Conservation (phyloP, 1,140 invertebrate species). For the Anastrepha ludens region DNA sequence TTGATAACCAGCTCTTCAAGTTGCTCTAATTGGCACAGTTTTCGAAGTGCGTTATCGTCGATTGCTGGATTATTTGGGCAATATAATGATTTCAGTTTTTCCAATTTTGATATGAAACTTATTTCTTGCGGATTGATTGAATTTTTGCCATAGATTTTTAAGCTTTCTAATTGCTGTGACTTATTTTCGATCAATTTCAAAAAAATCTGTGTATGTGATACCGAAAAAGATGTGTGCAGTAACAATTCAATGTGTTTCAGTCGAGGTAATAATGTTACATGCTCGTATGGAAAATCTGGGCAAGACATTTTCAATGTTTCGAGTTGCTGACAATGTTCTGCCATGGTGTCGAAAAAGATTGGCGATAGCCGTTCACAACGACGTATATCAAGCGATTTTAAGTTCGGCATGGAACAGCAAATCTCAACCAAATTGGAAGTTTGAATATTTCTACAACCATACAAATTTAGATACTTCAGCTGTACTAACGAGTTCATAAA, state of each 20-base stretch:
- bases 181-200: background rate
- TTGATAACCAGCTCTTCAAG: conserved; percentile 18
- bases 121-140: background rate
- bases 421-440: background rate
- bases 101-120: background rate
- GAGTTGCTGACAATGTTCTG: background rate
- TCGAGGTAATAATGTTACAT: background rate
- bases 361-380: background rate
- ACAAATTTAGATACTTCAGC: background rate
- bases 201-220: background rate
- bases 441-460: conserved; percentile 27
- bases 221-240: background rate
- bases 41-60: background rate
- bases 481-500: background rate
- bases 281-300: background rate
- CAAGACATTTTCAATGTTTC: conserved; percentile 3
- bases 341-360: background rate
- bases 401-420: background rate
- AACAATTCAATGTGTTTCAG: background rate
- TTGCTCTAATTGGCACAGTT: background rate
- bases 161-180: background rate
- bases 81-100: background rate
- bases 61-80: background rate
- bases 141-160: conserved; percentile 27
- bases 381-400: background rate